Base-by-base conservation (phyloP, 2,888 invertebrate genomes). In the Eupithecia inturbata region DNA sequence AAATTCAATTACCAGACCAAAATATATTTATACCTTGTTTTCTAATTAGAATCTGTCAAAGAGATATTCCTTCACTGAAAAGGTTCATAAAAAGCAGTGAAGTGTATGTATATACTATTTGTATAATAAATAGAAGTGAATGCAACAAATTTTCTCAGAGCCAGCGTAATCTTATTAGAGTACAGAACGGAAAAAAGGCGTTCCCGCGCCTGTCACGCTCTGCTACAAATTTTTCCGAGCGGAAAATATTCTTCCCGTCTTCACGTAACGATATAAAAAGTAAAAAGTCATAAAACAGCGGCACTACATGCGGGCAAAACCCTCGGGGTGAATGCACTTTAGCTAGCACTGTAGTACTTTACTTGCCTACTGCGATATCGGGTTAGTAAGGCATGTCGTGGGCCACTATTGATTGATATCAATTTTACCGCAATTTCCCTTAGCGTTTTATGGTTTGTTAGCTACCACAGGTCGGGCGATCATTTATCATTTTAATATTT, bases 121-220 rank as follows among this genome's bases (percentile, higher is more conserved):
- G 80, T 76, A 36, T 64, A 64, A 33, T 64, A 57, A 68, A 62
- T 60, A 60, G 19, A 69, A 64, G 57, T 72, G 60, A 63, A 72
- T 53, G 39, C 57, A 63, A 67, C 67, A 67, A 67, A 49, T 62
- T 72, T 39, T 33, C 63, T 64, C 63, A 33, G 63, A 63, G 63
- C 63, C 63, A 14, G 63, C 16, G 83, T 91, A 88, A 89, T 90
- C 87, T 89, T 89, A 91, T 91, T 90, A 90, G 84, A 85, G 84
- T 81, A 81, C 81, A 85, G 81, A 83, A 87, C 83, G 81, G 85
- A 82, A 85, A 22, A 66, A 81, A 87, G 84, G 84, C 85, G 85
- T 89, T 91, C 91, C 90, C 88, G 85, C 82, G 84, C 81, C 85
- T 85, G 89, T 89, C 90, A 87, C 86, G 88, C 84, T 85, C 81